A percentile compares a stretch with the other conserved stretches of the same genome.
These are phyloP conservation scores for Drosophila leonis DNA, from an alignment of 2,888 invertebrate genomes.

Conservation along the genomic window DNA sequence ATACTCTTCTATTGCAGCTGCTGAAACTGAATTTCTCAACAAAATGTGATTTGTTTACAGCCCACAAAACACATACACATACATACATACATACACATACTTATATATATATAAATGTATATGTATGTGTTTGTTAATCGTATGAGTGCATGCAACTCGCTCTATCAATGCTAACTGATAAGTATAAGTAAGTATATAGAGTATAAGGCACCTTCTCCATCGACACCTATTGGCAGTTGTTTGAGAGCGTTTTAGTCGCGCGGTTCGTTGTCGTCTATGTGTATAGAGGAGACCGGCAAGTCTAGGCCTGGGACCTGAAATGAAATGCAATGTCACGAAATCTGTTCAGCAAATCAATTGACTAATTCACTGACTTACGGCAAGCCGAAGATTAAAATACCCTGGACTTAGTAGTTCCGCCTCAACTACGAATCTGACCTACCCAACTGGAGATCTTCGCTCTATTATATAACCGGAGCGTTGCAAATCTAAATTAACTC, in stretches of 20 bases:
- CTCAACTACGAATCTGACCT: neutral
- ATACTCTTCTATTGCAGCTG: neutral
- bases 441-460: neutral
- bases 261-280: conserved; percentile 10
- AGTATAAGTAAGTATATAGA: conserved; percentile 18
- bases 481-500: neutral
- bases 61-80: no score
- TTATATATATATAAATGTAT: neutral
- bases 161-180: conserved; percentile 25
- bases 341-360: neutral
- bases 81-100: neutral
- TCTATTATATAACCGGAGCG: neutral
- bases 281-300: neutral
- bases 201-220: conserved; percentile 28
- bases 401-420: neutral
- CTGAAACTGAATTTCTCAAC: neutral
- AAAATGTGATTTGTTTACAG: neutral
- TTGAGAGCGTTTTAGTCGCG: conserved; percentile 18
- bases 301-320: neutral
- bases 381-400: neutral
- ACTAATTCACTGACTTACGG: neutral
- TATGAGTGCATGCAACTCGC: neutral
- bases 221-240: conserved; percentile 24
- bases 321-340: conserved; percentile 21
- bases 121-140: neutral